Evolutionary conservation across 2,797 vertebrate genomes (phyloP).

Genomic region (Xiphophorus birchmanni): DNA sequence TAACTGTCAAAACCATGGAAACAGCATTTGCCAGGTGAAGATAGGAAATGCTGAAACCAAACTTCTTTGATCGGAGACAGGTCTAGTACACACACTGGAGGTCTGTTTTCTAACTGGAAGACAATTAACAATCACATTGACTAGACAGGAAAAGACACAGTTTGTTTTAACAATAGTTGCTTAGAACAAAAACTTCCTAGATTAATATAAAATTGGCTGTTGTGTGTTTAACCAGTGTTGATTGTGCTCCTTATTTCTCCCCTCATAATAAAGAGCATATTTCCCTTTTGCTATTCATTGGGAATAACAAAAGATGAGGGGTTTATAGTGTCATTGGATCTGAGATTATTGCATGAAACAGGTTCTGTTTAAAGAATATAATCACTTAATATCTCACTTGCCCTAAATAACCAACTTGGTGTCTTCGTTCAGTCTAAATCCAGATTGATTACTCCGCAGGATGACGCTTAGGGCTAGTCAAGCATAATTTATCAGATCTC

Average conservation of each 20-base stretch:
- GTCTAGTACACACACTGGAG: constrained; percentile 6
- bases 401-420: neutral
- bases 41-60: constrained; percentile 46
- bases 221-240: neutral
- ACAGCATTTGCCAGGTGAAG: constrained; percentile 67
- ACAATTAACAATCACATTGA: constrained; percentile 37
- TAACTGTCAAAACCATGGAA: constrained; percentile 78
- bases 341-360: neutral
- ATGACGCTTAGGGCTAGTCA: neutral
- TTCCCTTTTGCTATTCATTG: neutral
- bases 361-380: neutral
- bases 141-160: constrained; percentile 37
- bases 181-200: constrained; percentile 17
- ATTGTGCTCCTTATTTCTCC: neutral
- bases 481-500: neutral
- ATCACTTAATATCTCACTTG: neutral
- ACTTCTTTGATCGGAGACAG: constrained; percentile 50
- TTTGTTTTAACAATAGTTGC: constrained; percentile 34
- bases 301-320: neutral
- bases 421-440: neutral
- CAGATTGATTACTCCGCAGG: neutral
- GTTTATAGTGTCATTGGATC: neutral
- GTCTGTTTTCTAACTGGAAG: constrained; percentile 19
- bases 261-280: no score
- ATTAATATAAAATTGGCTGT: constrained; percentile 18